Conservation (phyloP, 2,888 invertebrate genomes). For the Platerodrilus igneus region DNA sequence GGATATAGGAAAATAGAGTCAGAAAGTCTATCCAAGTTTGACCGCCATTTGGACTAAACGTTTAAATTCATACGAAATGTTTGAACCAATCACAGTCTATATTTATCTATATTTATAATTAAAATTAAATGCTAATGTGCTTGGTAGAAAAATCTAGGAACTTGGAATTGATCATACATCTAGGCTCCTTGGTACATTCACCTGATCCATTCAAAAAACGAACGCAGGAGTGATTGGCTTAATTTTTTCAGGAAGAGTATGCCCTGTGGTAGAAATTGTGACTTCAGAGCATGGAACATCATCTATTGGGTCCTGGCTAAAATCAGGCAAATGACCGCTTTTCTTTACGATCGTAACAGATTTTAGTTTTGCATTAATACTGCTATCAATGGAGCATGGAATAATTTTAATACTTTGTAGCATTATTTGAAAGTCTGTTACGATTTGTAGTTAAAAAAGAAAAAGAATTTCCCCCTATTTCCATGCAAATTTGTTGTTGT, state of each 20-base stretch:
- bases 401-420: too few species aligned
- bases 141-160: not conserved
- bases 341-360: not conserved
- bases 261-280: conserved; percentile 1
- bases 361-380: conserved; percentile 6
- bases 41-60: not conserved
- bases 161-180: not conserved
- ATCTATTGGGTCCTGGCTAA: conserved; percentile 2
- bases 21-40: not conserved
- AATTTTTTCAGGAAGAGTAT: not conserved
- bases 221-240: conserved; percentile 1
- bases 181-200: conserved; percentile 6
- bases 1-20: not conserved
- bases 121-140: conserved; percentile 1
- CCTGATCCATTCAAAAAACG: not conserved
- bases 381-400: conserved; percentile 1
- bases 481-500: too few species aligned
- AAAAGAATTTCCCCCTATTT: too few species aligned
- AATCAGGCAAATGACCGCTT: not conserved
- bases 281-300: not conserved
- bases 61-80: not conserved
- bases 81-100: not conserved
- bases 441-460: conserved; percentile 2
- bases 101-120: not conserved
- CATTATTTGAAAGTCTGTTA: not conserved